Evolutionary conservation across 2,797 vertebrate species (phyloP), one percentile per base, ranked within the genome.

Genomic region (Craterocephalus amniculus): DNA sequence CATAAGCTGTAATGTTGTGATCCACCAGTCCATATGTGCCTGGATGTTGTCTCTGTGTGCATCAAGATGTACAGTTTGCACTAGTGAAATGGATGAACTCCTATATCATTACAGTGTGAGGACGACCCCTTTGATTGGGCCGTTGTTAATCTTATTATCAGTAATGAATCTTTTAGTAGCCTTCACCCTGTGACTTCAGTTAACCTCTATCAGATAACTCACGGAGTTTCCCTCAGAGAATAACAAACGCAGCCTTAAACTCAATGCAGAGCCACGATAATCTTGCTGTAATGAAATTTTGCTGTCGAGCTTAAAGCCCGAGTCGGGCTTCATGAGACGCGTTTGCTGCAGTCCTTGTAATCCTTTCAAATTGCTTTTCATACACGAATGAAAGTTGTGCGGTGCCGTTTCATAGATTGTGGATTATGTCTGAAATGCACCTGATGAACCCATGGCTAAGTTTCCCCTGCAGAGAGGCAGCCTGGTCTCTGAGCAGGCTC

Each of bases 281-380:
- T 82, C 83, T 83, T 6, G 31, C 78, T 77, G 63, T 79, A 77
- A 88, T 86, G 66, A 85, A 84, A 81, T 76, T 63, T 68, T 36
- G 74, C 65, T 80, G 70, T 64, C 31, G 29, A 76, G 70, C 63
- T 71, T 73, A 64, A 6, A 76, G 72, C 63, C n/a, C 13, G 58
- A 82, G 60, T 72, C 26, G 0, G 67, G 65, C 22, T 83, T 84
- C 63, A 55, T 58, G 20, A 63, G 56, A 59, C 27, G 76, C 70
- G 75, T 83, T 82, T 67, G 36, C 68, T 40, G 76, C 67, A 51
- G 70, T 61, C 31, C 67, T 71, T 58, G 34, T 76, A 85, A 88
- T 84, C 76, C 67, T 34, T 75, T 83, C 54, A 80, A 82, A 76
- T 77, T 67, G 72, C 51, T 80, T 85, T 67, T 78, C 76, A 61